Conservation (phyloP, 1,140 invertebrate genomes). For the Chelonus insularis region DNA sequence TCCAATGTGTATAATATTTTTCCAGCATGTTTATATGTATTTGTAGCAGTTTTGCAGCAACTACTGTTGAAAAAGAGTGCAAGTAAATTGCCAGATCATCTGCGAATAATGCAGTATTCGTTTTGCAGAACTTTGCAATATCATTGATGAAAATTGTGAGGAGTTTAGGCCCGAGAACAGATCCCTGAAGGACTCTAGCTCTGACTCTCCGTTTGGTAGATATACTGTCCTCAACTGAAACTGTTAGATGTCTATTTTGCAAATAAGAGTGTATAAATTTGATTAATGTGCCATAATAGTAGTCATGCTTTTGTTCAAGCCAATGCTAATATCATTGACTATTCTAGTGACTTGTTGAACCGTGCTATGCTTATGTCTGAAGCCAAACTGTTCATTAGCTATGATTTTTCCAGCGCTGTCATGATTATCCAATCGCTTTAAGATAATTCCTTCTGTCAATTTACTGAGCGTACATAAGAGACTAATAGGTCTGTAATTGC, state of each 20-base stretch:
- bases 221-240: conserved; percentile 9
- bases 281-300: conserved; percentile 31
- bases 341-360: conserved; percentile 39
- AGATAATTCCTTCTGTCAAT: conserved; percentile 40
- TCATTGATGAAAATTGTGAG: conserved; percentile 28
- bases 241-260: conserved; percentile 30
- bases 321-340: conserved; percentile 40
- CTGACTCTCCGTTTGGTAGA: conserved; percentile 26
- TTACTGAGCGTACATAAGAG: conserved; percentile 40
- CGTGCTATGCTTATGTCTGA: conserved; percentile 36
- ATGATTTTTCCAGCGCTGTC: conserved; percentile 16
- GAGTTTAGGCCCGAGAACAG: conserved; percentile 19
- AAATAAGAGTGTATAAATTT: conserved; percentile 33
- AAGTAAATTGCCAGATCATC: conserved; percentile 39
- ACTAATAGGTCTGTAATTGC: conserved; percentile 46
- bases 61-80: conserved; percentile 36
- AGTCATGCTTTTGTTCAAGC: conserved; percentile 34
- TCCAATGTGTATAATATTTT: conserved; percentile 40
- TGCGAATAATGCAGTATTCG: conserved; percentile 22
- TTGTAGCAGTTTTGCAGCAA: conserved; percentile 41
- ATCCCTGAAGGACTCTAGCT: conserved; percentile 39
- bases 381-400: conserved; percentile 42
- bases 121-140: conserved; percentile 15
- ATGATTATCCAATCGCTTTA: conserved; percentile 31
- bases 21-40: conserved; percentile 37